Conservation (phyloP, 2,797 vertebrate genomes). For the Sparidentex hasta region DNA sequence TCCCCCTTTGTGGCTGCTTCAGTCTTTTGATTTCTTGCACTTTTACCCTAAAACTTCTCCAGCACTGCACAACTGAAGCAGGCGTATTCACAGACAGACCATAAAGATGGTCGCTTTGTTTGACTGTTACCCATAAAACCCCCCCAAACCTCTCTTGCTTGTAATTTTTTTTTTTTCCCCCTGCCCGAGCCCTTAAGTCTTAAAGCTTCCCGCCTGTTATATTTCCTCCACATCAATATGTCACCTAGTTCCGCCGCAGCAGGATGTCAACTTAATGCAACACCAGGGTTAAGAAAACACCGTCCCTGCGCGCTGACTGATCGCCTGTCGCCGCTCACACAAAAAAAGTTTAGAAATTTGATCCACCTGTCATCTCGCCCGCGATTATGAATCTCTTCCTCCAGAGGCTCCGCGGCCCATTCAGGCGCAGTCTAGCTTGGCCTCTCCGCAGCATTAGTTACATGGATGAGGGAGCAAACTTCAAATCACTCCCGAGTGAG, state of each 20-base stretch:
- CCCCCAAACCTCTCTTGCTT: slow-evolving; percentile 57
- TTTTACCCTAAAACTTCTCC: slow-evolving; percentile 35
- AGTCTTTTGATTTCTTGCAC: slow-evolving; percentile 27
- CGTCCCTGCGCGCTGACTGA: slow-evolving; percentile 75
- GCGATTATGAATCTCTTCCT: slow-evolving; percentile 85
- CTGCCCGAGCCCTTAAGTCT: slow-evolving; percentile 65
- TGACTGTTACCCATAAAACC: slow-evolving; percentile 75
- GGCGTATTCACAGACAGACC: slow-evolving; percentile 63
- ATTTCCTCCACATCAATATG: slow-evolving; percentile 84
- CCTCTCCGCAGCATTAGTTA: slow-evolving; percentile 69
- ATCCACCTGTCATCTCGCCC: slow-evolving; percentile 84
- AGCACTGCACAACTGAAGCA: slow-evolving; percentile 27
- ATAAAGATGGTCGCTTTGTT: slow-evolving; percentile 75
- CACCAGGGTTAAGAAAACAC: slow-evolving; percentile 86
- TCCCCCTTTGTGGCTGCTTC: slow-evolving; percentile 21
- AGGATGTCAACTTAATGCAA: slow-evolving; percentile 85
- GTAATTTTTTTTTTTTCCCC: slow-evolving; percentile 59
- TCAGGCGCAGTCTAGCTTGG: slow-evolving; percentile 79
- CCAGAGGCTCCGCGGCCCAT: slow-evolving; percentile 61
- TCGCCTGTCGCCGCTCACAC: slow-evolving; percentile 79
- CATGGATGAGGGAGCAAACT: slow-evolving; percentile 78
- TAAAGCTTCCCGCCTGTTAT: slow-evolving; percentile 78
- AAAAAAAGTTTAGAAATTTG: slow-evolving; percentile 85
- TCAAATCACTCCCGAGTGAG: slow-evolving; percentile 60
- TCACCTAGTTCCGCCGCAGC: slow-evolving; percentile 78